Percentiles rank a stretch among this genome's conserved stretches.
Evolutionary conservation across 2,113 vertebrate species (phyloP).

Genomic region (Ellobius talpinus): DNA sequence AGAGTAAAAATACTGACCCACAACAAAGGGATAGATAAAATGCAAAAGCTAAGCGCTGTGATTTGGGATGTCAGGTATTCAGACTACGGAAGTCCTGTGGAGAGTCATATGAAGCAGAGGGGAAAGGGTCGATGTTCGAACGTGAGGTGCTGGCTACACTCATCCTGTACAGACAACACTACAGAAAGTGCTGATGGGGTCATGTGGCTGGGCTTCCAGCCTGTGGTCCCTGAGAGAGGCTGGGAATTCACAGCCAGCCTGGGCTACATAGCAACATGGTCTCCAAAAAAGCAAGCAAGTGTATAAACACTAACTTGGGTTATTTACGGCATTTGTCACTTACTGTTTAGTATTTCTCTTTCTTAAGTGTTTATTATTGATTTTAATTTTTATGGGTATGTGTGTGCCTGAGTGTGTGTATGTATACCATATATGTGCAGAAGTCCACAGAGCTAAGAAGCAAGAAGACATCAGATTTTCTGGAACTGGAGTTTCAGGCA

Average conservation of each 20-base stretch:
- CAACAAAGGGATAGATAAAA: neutral
- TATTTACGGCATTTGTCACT: neutral
- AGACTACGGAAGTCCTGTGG: neutral
- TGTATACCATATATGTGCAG: neutral
- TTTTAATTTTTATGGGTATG: neutral
- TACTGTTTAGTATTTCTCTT: neutral
- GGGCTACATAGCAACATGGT: neutral
- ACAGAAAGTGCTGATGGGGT: neutral
- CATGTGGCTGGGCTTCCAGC: neutral
- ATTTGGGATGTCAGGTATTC: neutral
- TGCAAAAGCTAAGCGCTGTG: neutral
- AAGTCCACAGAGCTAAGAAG: neutral
- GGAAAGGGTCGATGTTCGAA: neutral
- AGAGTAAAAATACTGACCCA: neutral
- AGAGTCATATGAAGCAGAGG: neutral
- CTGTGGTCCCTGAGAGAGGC: neutral
- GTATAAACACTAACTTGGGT: neutral
- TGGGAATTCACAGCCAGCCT: neutral
- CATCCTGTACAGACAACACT: neutral
- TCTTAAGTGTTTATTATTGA: neutral
- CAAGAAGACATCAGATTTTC: neutral
- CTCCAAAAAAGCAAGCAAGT: neutral
- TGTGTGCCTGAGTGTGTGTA: neutral
- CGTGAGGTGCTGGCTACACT: neutral
- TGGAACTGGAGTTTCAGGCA: neutral